These are phyloP conservation scores for Zaprionus gabonicus DNA, from an alignment of 1,140 invertebrate species.

Conservation along the genomic window DNA sequence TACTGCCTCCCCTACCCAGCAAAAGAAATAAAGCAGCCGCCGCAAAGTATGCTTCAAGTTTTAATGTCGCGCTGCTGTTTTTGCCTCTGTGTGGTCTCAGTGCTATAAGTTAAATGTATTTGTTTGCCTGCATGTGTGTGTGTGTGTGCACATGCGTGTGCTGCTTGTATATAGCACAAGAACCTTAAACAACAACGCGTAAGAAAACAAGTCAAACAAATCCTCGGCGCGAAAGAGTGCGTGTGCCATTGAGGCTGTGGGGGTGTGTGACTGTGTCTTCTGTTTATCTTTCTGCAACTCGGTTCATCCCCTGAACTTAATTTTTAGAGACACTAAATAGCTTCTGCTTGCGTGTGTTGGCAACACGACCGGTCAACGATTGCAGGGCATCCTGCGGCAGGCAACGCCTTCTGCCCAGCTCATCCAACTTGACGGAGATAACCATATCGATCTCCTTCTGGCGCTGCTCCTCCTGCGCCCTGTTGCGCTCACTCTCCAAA, in stretches of 20 bases:
- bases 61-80: constrained; percentile 42
- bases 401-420: constrained; percentile 55
- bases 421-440: constrained; percentile 62
- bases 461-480: constrained; percentile 33
- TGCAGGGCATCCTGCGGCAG: constrained; percentile 40
- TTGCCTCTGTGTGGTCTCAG: not conserved
- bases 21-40: constrained; percentile 46
- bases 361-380: constrained; percentile 57
- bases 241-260: not conserved
- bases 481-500: constrained; percentile 31
- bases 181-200: constrained; percentile 12
- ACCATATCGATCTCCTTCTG: constrained; percentile 71
- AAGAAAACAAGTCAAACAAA: constrained; percentile 17
- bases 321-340: constrained; percentile 18
- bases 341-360: constrained; percentile 37
- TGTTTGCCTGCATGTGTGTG: constrained; percentile 3
- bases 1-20: not conserved
- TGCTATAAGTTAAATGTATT: not conserved
- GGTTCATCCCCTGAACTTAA: not conserved
- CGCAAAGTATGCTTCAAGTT: constrained; percentile 61
- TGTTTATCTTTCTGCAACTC: too few species aligned
- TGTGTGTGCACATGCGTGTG: constrained; percentile 21
- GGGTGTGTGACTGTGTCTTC: not conserved
- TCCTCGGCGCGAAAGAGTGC: not conserved
- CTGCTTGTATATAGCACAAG: constrained; percentile 20